Base-by-base conservation (phyloP, 2,888 invertebrate genomes). In the Noctua pronuba region DNA sequence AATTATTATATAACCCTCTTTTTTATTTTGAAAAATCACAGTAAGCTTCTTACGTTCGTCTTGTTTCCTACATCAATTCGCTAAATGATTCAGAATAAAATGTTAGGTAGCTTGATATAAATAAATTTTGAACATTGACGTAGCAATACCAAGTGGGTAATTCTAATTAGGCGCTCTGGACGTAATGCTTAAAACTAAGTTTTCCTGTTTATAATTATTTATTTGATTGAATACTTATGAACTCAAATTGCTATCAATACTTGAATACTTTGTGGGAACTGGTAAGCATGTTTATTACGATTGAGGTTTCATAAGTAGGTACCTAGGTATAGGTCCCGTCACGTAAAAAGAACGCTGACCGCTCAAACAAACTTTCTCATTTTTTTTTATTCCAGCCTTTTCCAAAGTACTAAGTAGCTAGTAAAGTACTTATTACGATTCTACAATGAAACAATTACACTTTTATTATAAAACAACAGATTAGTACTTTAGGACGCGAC, bases 151-250 rank as follows among this genome's bases (percentile, higher is more conserved):
- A 21, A 21, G 31, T 5, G 60, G 60, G 60, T 60, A 60, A 60
- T 60, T 60, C 60, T 60, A 60, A 60, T 31, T 31, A 10, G 21
- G 10, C 16, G 3, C 44, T 31, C 44, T 31, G 38, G 13, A 31
- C 24, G 13, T 24, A 66, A 66, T 8, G 16, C n/a, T 11, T 64
- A 21, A 75, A 52, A 44, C 6, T 35, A 18, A 10, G 13, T 28
- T 65, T 76, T 58, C 76, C 55, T 76, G 35, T 46, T 38, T 52
- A 24, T 35, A 16, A 73, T 38, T 28, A 44, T 31, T 24, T 18
- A 64, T 64, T n/a, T 44, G 16, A 16, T 28, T 41, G 21, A 70
- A 41, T 68, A 28, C 18, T 18, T 13, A 3, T 7, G 13, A 24
- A 49, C 16, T 41, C n/a, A 66, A 41, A 44, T 65, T 21, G 18